Base-by-base conservation (phyloP, 2,888 invertebrate species). In the Carcina quercana region DNA sequence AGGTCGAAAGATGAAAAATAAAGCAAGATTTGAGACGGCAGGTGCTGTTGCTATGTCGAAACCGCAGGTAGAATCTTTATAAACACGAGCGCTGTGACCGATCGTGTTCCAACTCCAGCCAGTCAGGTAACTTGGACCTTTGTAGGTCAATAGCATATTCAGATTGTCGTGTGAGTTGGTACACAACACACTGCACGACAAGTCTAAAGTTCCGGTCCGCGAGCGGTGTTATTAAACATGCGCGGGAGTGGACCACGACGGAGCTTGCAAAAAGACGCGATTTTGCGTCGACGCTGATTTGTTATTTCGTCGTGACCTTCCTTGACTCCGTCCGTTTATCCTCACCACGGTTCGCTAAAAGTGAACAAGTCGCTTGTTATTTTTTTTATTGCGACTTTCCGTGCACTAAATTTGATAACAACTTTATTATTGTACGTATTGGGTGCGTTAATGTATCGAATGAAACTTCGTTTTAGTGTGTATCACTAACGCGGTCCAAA, bases 301-400 rank as follows among this genome's bases (percentile, higher is more conserved):
- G 61, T 65, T 64, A 67, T 70, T 66, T 59, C 53, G 56, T 56
- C 45, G 53, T 71, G 71, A 72, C 73, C 72, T 69, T 71, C 68
- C 67, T 71, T 65, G 69, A 66, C 67, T 67, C 56, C 53, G 48
- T 57, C 44, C 53, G 55, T 46, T 62, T 59, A 64, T 62, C 59
- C 57, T 53, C 52, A 43, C 44, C 41, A 44, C 44, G 38, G 21
- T 12, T 32, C 8, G 25, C 31, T 19, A 19, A 31, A 12, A 25
- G 14, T 11, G 14, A 31, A 22, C 10, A 13, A 17, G 22, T 2
- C 12, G 15, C 13, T 22, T 28, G 28, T 13, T 30, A 21, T 20
- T 28, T 17, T 30, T 28, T 34, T 37, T 21, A 24, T 24, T 11
- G 5, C 6, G 7, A 12, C 5, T 24, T 24, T 24, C 24, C 11